phyloP scores from a whole-genome alignment of 2,888 invertebrate genomes.

The Crepidodera aurea region DNA sequence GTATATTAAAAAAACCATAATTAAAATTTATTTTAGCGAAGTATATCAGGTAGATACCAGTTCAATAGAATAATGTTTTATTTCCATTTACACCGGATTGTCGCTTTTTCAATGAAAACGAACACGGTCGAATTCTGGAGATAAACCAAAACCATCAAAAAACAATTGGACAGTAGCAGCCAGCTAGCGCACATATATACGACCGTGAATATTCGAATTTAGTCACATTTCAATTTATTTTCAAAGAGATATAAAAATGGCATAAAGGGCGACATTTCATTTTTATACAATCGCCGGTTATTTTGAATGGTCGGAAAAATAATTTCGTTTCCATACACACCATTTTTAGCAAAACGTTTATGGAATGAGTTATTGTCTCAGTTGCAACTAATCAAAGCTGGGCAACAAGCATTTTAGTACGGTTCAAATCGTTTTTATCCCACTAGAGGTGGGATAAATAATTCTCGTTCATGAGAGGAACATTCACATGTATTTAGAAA shows the following conservation, averaged over 20 bases:
- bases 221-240: slow-evolving; percentile 33
- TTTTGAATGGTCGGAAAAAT: slow-evolving; percentile 30
- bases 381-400: slow-evolving; percentile 12
- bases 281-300: slow-evolving; percentile 31
- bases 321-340: slow-evolving; percentile 23
- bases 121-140: slow-evolving; percentile 1
- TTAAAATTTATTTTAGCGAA: no score
- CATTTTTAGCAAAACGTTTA: slow-evolving; percentile 9
- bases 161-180: slow-evolving; percentile 20
- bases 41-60: neutral
- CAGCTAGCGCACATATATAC: neutral
- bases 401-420: slow-evolving; percentile 9
- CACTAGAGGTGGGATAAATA: no score
- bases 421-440: neutral
- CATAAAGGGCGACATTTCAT: slow-evolving; percentile 30
- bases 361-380: slow-evolving; percentile 7
- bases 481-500: no score
- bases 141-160: slow-evolving; percentile 20
- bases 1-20: no score
- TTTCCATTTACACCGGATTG: neutral
- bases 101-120: neutral
- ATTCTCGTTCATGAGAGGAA: no score
- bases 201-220: slow-evolving; percentile 30
- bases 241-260: slow-evolving; percentile 32
- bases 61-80: neutral